phyloP scores from a whole-genome alignment of 2,113 vertebrate species.

The Bufo bufo region DNA sequence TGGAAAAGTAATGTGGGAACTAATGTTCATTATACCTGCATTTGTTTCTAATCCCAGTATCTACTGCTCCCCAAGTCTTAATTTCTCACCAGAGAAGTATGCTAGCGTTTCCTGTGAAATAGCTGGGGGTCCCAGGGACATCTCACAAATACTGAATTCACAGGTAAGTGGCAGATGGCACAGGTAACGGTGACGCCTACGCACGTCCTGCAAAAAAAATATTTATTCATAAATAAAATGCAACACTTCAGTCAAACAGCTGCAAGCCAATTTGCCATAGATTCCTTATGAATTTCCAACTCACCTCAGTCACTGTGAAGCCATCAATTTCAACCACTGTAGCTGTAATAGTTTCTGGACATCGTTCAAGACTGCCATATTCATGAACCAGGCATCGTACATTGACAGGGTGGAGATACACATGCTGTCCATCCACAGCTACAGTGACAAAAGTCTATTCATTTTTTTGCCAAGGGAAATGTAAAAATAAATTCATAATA shows the following conservation, averaged over 20 bases:
- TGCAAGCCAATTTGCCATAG: background rate
- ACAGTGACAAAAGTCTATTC: background rate
- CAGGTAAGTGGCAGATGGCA: constrained; percentile 96
- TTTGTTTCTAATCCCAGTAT: no score
- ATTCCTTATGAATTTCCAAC: background rate
- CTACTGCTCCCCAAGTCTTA: background rate
- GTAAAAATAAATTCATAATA: background rate
- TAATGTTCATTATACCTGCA: no score
- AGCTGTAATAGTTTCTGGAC: constrained; percentile 91
- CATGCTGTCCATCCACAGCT: constrained; percentile 97
- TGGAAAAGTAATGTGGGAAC: no score
- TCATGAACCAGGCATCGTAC: constrained; percentile 91
- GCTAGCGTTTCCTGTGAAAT: constrained; percentile 92
- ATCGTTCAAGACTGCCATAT: constrained; percentile 92
- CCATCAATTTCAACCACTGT: constrained; percentile 92
- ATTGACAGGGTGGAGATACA: constrained; percentile 96
- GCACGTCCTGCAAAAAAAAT: constrained; percentile 81
- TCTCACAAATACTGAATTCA: constrained; percentile 97
- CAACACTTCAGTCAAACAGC: background rate
- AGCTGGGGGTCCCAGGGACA: constrained; percentile 87
- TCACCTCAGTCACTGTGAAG: constrained; percentile 93
- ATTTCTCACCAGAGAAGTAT: constrained; percentile 85
- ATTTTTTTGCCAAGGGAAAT: no score
- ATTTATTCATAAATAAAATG: constrained; percentile 38
- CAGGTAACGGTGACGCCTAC: constrained; percentile 92